Conservation (phyloP, 2,113 vertebrate species). For the Chionis minor region DNA sequence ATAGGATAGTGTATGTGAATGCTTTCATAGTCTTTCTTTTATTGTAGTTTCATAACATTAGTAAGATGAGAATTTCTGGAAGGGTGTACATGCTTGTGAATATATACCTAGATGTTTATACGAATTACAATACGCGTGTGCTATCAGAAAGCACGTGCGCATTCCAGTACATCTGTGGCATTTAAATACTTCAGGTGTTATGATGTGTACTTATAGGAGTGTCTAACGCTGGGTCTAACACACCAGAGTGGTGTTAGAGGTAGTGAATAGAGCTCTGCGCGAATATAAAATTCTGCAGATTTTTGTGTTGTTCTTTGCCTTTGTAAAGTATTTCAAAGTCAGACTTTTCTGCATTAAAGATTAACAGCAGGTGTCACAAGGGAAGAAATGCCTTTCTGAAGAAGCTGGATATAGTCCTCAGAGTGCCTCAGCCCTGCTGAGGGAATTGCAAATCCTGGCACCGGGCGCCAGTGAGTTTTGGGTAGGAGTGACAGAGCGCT, state of each 20-base stretch:
- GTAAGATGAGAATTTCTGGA: background rate
- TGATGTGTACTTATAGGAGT: background rate
- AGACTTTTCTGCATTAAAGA: background rate
- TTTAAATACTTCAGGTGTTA: background rate
- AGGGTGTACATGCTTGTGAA: accelerated
- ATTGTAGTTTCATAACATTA: background rate
- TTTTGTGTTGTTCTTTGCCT: background rate
- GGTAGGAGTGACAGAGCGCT: background rate
- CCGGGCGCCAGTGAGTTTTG: background rate
- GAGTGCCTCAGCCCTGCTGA: background rate
- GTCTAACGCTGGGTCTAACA: background rate
- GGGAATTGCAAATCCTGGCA: background rate
- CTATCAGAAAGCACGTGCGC: background rate
- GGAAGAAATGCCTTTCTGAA: background rate
- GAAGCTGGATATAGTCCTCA: background rate
- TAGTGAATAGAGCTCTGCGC: accelerated
- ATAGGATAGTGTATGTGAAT: background rate
- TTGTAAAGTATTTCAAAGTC: background rate
- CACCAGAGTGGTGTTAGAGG: background rate
- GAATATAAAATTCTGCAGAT: background rate
- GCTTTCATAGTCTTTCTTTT: background rate
- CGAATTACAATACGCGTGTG: background rate
- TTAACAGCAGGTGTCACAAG: background rate
- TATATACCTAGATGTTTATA: background rate
- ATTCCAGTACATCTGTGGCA: background rate